These are phyloP conservation scores for Leptonema lineaticorne DNA, from an alignment of 1,140 invertebrate species.

Conservation along the genomic window DNA sequence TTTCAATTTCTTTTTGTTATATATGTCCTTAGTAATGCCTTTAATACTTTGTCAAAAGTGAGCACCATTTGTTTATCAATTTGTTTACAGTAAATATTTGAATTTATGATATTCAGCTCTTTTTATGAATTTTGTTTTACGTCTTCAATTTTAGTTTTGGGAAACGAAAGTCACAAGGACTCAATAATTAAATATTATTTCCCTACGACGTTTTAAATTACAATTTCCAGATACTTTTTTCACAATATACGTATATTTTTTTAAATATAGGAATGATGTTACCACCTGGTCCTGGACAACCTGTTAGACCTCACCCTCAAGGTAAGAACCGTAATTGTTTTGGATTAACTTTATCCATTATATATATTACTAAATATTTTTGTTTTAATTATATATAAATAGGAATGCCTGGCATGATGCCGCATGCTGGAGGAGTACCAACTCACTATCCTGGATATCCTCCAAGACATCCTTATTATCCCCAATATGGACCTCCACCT, in stretches of 20 bases:
- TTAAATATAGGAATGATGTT: conserved; percentile 52
- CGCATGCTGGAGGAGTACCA: conserved; percentile 54
- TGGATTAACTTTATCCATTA: neutral
- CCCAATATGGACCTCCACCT: conserved; percentile 61
- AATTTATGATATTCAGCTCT: no score
- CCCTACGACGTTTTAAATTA: no score
- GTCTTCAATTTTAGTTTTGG: no score
- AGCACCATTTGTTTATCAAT: no score
- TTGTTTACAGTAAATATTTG: no score
- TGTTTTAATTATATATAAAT: neutral
- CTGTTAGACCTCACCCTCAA: conserved; percentile 49
- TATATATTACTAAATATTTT: conserved; percentile 27
- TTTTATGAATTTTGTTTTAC: no score
- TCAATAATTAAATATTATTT: neutral
- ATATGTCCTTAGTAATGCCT: no score
- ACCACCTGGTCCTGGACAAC: conserved; percentile 49
- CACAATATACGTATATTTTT: conserved; percentile 4
- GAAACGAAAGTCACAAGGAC: neutral
- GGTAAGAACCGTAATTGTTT: conserved; percentile 8
- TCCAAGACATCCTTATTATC: conserved; percentile 65
- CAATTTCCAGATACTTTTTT: no score
- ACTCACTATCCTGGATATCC: conserved; percentile 55
- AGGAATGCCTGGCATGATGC: conserved; percentile 54
- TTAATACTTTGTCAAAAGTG: no score
- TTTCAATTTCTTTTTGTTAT: no score